A percentile compares a stretch with the other conserved stretches of the same genome.
Evolutionary conservation across 2,888 invertebrate genomes (phyloP).

Genomic region (Phalera bucephala): DNA sequence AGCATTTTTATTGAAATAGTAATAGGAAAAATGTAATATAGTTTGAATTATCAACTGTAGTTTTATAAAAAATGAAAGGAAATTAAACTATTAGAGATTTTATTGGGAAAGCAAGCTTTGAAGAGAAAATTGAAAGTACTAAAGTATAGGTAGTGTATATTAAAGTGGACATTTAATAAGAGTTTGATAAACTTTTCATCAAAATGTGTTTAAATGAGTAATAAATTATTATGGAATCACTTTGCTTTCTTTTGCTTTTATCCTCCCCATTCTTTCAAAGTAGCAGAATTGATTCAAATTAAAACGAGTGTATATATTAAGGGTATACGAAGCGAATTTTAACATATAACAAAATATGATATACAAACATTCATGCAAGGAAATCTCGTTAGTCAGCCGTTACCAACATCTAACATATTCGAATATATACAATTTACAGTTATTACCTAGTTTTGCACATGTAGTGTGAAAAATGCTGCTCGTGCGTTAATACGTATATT

Average conservation of each 20-base stretch:
- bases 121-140: background rate
- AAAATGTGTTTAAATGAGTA: too few relatives aligned
- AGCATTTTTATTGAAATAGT: too few relatives aligned
- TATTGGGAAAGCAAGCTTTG: background rate
- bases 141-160: too few relatives aligned
- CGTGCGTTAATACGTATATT: slow-evolving; percentile 14
- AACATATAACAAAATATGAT: slow-evolving; percentile 31
- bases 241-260: too few relatives aligned
- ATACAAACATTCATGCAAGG: slow-evolving; percentile 76
- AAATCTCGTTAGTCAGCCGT: slow-evolving; percentile 78
- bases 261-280: too few relatives aligned
- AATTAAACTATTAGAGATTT: background rate
- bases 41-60: background rate
- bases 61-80: background rate
- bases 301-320: slow-evolving; percentile 24
- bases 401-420: slow-evolving; percentile 40
- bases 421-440: slow-evolving; percentile 23
- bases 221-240: too few relatives aligned
- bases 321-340: slow-evolving; percentile 18
- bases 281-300: too few relatives aligned
- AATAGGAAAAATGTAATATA: too few relatives aligned
- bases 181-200: too few relatives aligned
- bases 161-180: too few relatives aligned
- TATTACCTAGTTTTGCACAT: slow-evolving; percentile 3
- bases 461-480: background rate